Evolutionary conservation across 2,113 vertebrate genomes (phyloP), one percentile per base, ranked within the genome.

Genomic region (Diadophis punctatus): DNA sequence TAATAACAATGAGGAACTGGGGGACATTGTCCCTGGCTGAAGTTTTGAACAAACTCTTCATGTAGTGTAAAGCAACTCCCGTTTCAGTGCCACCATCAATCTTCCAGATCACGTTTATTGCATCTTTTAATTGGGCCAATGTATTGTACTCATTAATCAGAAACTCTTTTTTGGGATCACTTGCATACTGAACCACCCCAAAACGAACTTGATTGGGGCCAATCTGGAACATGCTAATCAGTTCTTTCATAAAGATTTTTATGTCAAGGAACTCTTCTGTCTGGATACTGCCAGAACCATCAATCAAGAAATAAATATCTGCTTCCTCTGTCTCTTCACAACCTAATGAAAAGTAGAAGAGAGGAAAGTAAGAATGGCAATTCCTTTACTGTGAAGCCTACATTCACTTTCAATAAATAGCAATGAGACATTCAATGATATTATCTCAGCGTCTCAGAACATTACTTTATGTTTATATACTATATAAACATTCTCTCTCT

Each of bases 251-350:
- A 95, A 99, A 99, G 12, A 56, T 95, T 96, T 98, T 98, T 97
- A 98, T 98, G 88, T 98, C 98, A 0, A 93, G 0, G 86, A 99
- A 99, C 94, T 98, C 96, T 0, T 90, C 0, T 0, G 94, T 94
- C 0, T 49, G 0, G 93, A 98, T 98, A 92, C 98, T 98, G 51
- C 96, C 97, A 1, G 98, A 99, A 0, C 98, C 97, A 95, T 98
- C 98, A 3, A 99, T 96, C 14, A 99, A 96, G 95, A 99, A 99
- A 97, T 98, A 99, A 88, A 98, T 98, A 53, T 98, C 99, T 0
- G 98, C 98, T 96, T 98, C 98, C 89, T 98, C 97, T 0, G 97
- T 97, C 20, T 98, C 94, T 16, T 94, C 6, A 23, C 98, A 99
- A 12, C 95, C 98, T 99, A 95, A 88, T 0, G 56, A 88, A 55